Percentiles rank a stretch among this genome's conserved stretches.
Evolutionary conservation across 1,140 invertebrate species (phyloP).

Genomic region (Lysiphlebus fabarum): DNA sequence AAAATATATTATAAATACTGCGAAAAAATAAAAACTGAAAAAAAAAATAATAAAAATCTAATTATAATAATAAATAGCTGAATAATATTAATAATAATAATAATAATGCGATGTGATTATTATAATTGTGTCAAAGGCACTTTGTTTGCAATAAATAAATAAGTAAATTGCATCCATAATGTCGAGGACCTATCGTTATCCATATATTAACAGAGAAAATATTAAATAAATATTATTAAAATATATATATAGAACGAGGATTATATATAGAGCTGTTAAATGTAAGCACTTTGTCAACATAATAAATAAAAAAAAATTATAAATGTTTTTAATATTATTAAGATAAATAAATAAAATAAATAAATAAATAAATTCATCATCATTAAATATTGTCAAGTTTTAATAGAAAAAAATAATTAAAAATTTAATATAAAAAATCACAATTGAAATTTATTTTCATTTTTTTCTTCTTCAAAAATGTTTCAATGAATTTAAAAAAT

Average conservation of each 20-base stretch:
- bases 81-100: slow-evolving; percentile 36
- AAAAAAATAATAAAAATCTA: slow-evolving; percentile 8
- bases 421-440: slow-evolving; percentile 26
- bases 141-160: slow-evolving; percentile 46
- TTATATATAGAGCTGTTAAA: slow-evolving; percentile 22
- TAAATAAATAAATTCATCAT: neutral
- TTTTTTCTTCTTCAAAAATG: slow-evolving; percentile 21
- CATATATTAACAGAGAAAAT: slow-evolving; percentile 32
- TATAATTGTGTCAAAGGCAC: slow-evolving; percentile 35
- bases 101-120: slow-evolving; percentile 35
- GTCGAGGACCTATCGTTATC: slow-evolving; percentile 48
- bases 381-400: slow-evolving; percentile 13
- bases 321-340: slow-evolving; percentile 8
- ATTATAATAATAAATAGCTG: slow-evolving; percentile 25
- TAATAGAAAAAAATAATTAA: slow-evolving; percentile 5
- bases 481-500: too few relatives aligned
- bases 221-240: slow-evolving; percentile 19
- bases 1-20: slow-evolving; percentile 44
- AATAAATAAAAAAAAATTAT: slow-evolving; percentile 6
- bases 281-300: slow-evolving; percentile 14
- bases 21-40: slow-evolving; percentile 17
- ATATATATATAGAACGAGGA: slow-evolving; percentile 11
- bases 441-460: slow-evolving; percentile 14
- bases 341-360: slow-evolving; percentile 14
- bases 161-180: slow-evolving; percentile 42